Evolutionary conservation across 2,797 vertebrate genomes (phyloP).

Genomic region (Phaenicophaeus curvirostris): DNA sequence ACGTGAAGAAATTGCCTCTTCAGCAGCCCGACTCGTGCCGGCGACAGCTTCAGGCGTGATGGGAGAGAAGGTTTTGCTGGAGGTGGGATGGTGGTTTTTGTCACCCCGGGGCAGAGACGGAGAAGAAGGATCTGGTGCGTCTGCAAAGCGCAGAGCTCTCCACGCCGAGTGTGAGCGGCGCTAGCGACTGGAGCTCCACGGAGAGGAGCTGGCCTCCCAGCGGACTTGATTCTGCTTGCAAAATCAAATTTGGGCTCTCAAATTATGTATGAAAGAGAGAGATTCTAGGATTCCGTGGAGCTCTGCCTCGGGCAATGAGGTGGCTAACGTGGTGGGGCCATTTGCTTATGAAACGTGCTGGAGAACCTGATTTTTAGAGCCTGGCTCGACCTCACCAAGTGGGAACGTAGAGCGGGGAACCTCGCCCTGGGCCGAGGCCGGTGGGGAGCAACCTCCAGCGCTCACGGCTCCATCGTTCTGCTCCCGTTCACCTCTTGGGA

Average conservation of each 20-base stretch:
- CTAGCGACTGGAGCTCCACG: background rate
- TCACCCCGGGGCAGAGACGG: background rate
- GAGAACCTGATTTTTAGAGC: background rate
- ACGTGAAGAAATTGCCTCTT: background rate
- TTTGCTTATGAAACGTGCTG: fast-evolving
- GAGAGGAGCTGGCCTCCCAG: background rate
- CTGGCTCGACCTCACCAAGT: background rate
- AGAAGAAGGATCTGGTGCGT: background rate
- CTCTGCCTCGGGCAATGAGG: background rate
- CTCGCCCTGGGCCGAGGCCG: background rate
- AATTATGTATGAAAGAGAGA: fast-evolving
- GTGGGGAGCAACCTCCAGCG: background rate
- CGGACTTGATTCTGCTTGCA: background rate
- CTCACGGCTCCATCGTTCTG: background rate
- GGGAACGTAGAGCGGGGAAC: background rate
- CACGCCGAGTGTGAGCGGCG: background rate
- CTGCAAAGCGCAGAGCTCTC: background rate
- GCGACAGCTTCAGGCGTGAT: background rate
- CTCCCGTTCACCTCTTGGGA: background rate
- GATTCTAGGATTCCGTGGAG: too few relatives aligned
- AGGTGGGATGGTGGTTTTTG: background rate
- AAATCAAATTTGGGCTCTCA: background rate
- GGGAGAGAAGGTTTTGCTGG: background rate
- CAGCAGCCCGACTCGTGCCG: background rate
- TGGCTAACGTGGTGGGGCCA: fast-evolving